Evolutionary conservation across 2,888 invertebrate genomes (phyloP), one percentile per base, ranked within the genome.

Genomic region (Spodoptera littoralis): DNA sequence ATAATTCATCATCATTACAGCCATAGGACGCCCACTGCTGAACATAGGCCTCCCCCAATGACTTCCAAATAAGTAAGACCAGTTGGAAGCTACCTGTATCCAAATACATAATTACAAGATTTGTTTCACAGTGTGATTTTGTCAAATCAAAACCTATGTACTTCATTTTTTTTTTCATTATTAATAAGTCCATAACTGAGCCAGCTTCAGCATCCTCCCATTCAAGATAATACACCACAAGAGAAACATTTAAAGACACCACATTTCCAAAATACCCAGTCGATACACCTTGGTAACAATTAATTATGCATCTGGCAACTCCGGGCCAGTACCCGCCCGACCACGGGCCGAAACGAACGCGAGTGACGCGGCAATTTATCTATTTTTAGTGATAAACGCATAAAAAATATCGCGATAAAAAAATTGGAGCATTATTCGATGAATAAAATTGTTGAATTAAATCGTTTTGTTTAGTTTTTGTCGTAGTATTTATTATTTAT

Each of bases 261-360:
- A 1, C 13, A 45, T 48, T 60, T 51, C 3, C 30, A 36, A 47
- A 65, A 67, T 57, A 65, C 24, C 27, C 51, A 56, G 53, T 65
- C 54, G 47, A 63, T 65, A 62, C 30, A 65, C 60, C 36, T 43
- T 1, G 50, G 74, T 65, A 42, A 60, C n/a, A 44, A 57, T 61
- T 56, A 63, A 57, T 65, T 11, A 43, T 27, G 18, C 24, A 55
- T 51, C 51, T 47, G 73, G 79, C 72, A 78, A 76, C 69, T 50
- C 22, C 30, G 59, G 47, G 58, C 77, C 79, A 92, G 92, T 92
- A 75, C 79, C 89, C 91, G 92, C 92, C 92, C 92, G 91, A 74
- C 79, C 86, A 85, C 84, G 90, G 92, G 89, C 84, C 24, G 57
- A 60, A 48, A 24, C 54, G 61, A 78, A 77, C 78, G 88, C 68